A percentile compares a stretch with the other conserved stretches of the same genome.
phyloP scores from a whole-genome alignment of 2,888 invertebrate genomes.

The Diarsia dahlii region DNA sequence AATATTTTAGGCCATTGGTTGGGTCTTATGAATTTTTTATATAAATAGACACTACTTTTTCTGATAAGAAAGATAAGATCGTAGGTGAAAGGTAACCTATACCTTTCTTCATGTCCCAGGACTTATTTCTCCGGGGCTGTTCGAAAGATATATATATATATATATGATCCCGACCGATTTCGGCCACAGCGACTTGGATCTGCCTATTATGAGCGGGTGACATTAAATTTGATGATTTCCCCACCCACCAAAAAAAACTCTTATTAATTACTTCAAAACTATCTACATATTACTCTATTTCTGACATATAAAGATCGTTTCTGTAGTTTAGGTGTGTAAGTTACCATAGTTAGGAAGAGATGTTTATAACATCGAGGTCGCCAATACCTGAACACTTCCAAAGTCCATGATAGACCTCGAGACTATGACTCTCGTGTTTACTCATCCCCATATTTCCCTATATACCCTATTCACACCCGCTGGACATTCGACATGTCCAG shows the following conservation, averaged over 20 bases:
- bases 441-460: not conserved
- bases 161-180: too few species aligned
- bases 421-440: slow-evolving; percentile 13
- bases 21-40: not conserved
- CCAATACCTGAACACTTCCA: not conserved
- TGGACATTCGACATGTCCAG: slow-evolving; percentile 12
- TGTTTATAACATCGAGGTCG: not conserved
- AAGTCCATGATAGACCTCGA: not conserved
- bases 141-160: too few species aligned
- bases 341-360: too few species aligned
- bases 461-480: slow-evolving; percentile 1
- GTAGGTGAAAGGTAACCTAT: not conserved
- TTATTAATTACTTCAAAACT: too few species aligned
- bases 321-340: too few species aligned
- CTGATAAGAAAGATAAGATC: not conserved
- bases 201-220: too few species aligned
- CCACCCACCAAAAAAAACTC: too few species aligned
- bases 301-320: not conserved
- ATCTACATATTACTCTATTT: too few species aligned
- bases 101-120: not conserved
- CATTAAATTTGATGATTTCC: too few species aligned
- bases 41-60: not conserved
- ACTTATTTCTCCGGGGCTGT: too few species aligned
- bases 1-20: slow-evolving; percentile 32
- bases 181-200: too few species aligned